Conservation (phyloP, 1,140 invertebrate species). For the Musca vetustissima region DNA sequence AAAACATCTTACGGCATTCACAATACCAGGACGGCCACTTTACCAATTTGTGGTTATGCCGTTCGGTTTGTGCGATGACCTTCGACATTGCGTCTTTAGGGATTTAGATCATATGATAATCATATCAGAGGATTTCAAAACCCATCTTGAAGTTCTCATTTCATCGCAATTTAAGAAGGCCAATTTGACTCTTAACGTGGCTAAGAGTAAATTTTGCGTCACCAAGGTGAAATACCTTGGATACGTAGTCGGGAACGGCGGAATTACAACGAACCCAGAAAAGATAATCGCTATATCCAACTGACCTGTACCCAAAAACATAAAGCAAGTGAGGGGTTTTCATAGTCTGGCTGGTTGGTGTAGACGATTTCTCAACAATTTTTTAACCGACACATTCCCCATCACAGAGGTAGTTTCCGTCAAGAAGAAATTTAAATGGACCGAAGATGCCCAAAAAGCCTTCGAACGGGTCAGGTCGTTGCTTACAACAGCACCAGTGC, state of each 20-base stretch:
- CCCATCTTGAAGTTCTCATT: conserved; percentile 28
- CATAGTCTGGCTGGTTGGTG: background rate
- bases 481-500: too few species aligned
- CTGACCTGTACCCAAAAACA: background rate
- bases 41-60: conserved; percentile 1
- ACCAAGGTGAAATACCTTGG: background rate
- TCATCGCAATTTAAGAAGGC: too few species aligned
- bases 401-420: too few species aligned
- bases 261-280: background rate
- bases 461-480: too few species aligned
- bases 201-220: background rate
- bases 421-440: too few species aligned
- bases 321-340: background rate
- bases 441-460: too few species aligned
- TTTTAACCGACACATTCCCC: background rate
- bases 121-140: background rate
- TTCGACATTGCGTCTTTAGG: background rate
- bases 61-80: background rate
- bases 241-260: background rate
- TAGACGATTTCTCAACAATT: background rate
- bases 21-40: background rate
- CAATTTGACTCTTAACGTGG: too few species aligned
- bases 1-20: background rate
- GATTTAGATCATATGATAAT: background rate
- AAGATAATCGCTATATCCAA: background rate